Evolutionary conservation across 37 sponge, comb jelly and placozoan species (phyloP).

Genomic region (Aplysina aerophoba): DNA sequence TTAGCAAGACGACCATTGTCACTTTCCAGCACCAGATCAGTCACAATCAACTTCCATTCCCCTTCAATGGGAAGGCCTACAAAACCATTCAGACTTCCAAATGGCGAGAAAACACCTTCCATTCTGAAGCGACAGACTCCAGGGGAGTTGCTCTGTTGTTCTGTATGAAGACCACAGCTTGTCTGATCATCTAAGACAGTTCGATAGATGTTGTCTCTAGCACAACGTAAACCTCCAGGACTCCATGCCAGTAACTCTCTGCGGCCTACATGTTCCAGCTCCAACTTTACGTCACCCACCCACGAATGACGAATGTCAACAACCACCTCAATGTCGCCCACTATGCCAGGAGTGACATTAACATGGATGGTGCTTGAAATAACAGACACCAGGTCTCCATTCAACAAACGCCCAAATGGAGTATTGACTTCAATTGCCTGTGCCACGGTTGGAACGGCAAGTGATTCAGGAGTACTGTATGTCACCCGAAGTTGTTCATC

Average conservation of each 20-base stretch:
- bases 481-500: constrained; percentile 66
- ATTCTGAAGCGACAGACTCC: constrained; percentile 81
- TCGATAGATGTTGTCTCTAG: constrained; percentile 60
- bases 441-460: constrained; percentile 64
- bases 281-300: constrained; percentile 84
- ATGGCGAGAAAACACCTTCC: constrained; percentile 76
- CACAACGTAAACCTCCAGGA: constrained; percentile 80
- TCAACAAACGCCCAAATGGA: constrained; percentile 58
- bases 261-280: constrained; percentile 71
- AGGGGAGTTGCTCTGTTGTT: constrained; percentile 59
- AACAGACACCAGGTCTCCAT: constrained; percentile 45
- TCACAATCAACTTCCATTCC: constrained; percentile 79
- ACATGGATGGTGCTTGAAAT: constrained; percentile 62
- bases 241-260: constrained; percentile 63
- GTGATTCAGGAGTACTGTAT: constrained; percentile 52
- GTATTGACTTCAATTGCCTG: constrained; percentile 54
- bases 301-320: constrained; percentile 91
- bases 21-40: constrained; percentile 63
- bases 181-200: constrained; percentile 69
- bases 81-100: constrained; percentile 66
- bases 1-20: constrained; percentile 78
- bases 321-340: constrained; percentile 77
- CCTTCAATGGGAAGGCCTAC: constrained; percentile 57
- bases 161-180: constrained; percentile 47
- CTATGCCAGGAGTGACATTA: constrained; percentile 20